Evolutionary conservation across 2,113 vertebrate species (phyloP), one percentile per base, ranked within the genome.

Genomic region (Lynx canadensis): DNA sequence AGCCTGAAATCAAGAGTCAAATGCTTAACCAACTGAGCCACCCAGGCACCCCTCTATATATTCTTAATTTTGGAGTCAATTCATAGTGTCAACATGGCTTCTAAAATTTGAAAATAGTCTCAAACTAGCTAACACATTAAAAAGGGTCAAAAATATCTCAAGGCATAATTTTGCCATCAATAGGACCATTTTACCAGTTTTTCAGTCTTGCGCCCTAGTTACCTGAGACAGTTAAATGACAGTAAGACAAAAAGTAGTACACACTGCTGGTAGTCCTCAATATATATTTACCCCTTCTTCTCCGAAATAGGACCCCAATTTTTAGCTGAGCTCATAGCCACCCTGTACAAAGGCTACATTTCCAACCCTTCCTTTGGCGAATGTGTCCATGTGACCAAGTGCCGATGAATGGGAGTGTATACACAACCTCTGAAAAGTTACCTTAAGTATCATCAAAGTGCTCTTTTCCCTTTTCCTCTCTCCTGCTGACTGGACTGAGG

Each of bases 41-140:
- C 57, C 19, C 57, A 60, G 21, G 7, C 57, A 60, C 57, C 21
- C 57, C 57, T 60, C 19, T 60, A 60, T 60, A 60, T 60, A 60
- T 93, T 83, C 94, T 12, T 1, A 68, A 96, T 76, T 88, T 96
- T 69, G 4, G 16, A 65, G 19, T 84, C 76, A 92, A 33, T 89
- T 81, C 50, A 87, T 90, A 65, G 92, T 69, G 21, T 81, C 71
- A 94, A 50, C 5, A 78, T 65, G 65, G 29, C 8, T 84, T 94
- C 29, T 89, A 85, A 93, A 84, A 71, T 81, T 80, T 79, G 45
- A 71, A 74, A 76, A 66, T 29, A 83, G 38, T 78, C 27, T 82
- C 50, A 82, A 13, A 68, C 52, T 91, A 79, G 68, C 52, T 82
- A 60, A 92, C 4, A 89, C 29, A 94, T 31, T 90, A 79, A 86